A percentile compares a stretch with the other conserved stretches of the same genome.
Evolutionary conservation across 2,888 invertebrate species (phyloP).

Genomic region (Sesia bembeciformis): DNA sequence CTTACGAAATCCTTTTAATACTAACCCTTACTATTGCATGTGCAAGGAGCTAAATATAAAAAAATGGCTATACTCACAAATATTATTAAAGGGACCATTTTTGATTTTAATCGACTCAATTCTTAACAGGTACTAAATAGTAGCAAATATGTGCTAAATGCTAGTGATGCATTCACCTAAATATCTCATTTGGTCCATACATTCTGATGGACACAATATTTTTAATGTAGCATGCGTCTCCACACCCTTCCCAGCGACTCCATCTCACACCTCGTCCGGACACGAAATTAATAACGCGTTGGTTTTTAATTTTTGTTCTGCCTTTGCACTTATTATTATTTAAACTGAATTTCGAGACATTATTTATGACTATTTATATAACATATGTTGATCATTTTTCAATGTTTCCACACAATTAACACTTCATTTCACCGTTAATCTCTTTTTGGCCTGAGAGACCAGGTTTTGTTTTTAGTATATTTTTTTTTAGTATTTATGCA

Average conservation of each 20-base stretch:
- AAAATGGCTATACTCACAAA: too few relatives aligned
- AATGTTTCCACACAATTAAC: constrained; percentile 73
- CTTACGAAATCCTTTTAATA: too few relatives aligned
- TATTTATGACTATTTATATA: constrained; percentile 74
- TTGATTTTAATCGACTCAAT: too few relatives aligned
- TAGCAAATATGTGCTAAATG: too few relatives aligned
- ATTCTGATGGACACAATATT: too few relatives aligned
- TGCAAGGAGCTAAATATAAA: too few relatives aligned
- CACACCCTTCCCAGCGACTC: constrained; percentile 28
- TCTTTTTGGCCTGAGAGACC: constrained; percentile 40
- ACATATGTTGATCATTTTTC: constrained; percentile 74
- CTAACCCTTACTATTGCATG: too few relatives aligned
- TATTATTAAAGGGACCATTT: too few relatives aligned
- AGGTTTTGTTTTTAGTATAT: constrained; percentile 38
- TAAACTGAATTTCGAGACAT: constrained; percentile 69
- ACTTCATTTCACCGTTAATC: constrained; percentile 69
- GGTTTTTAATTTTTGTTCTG: constrained; percentile 69
- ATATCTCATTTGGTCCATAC: too few relatives aligned
- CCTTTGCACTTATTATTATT: constrained; percentile 72
- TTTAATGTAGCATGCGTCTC: constrained; percentile 19
- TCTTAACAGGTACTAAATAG: too few relatives aligned
- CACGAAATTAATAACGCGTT: constrained; percentile 71
- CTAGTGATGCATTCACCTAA: too few relatives aligned
- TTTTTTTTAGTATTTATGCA: constrained; percentile 23
- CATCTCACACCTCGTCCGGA: constrained; percentile 66